Evolutionary conservation across 2,113 vertebrate genomes (phyloP), one percentile per base, ranked within the genome.

Genomic region (Eublepharis macularius): DNA sequence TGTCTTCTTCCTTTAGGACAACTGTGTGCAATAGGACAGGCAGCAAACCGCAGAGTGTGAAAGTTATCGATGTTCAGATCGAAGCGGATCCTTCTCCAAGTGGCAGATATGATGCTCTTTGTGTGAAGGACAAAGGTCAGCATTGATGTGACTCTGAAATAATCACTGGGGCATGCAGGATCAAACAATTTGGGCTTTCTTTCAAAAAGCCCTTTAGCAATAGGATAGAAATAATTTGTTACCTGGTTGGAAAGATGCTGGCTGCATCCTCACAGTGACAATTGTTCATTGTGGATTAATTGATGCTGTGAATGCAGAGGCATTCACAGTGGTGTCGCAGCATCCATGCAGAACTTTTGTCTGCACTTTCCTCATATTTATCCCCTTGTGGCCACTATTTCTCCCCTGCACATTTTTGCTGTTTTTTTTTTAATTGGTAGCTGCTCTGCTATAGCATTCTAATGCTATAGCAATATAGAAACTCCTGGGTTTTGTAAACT

Each of bases 91-190:
- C 97, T 3, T 94, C 94, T 84, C 96, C 96, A 7, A 89, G 91
- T 65, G 89, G 94, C 77, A 92, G 90, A 66, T 94, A 97, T 93
- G 94, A 93, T 51, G 96, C 97, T 77, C 97, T 99, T 95, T 99
- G 98, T 90, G 93, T 99, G 87, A 98, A 97, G 96, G 98, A 98
- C 89, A 96, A 96, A 97, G 98, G 98, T 98, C 90, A 96, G 97
- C 90, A 92, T 19, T 83, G 72, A 91, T 86, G 57, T 32, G 24
- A 69, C 84, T 77, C 79, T 86, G 75, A 86, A 69, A 85, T 82
- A 90, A 87, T 60, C 75, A 85, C 77, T 90, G 36, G 89, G 68
- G 83, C 66, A 70, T 39, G n/a, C 17, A 13, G 69, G 45, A 81
- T 39, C 34, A 51, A 39, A 51, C 4, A 51, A 2, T 63, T 63